Evolutionary conservation across 2,888 invertebrate species (phyloP).

Genomic region (Lypha dubia): DNA sequence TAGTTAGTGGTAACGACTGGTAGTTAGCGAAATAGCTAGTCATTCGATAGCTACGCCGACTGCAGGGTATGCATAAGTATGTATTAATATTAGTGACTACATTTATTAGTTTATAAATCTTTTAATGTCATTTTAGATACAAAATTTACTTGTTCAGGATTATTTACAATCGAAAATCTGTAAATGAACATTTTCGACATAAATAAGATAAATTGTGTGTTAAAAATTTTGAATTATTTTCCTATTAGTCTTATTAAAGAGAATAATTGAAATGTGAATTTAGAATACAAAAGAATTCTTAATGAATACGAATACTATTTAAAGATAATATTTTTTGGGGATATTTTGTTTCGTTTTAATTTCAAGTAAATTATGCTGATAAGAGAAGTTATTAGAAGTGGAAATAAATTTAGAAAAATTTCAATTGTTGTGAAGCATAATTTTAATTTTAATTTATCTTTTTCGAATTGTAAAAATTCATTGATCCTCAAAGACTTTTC

Average conservation of each 20-base stretch:
- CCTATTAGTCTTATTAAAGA: not conserved
- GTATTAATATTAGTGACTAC: not conserved
- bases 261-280: not conserved
- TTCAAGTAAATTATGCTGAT: no score
- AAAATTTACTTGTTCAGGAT: conserved; percentile 19
- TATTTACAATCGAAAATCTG: conserved; percentile 27
- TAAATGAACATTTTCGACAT: conserved; percentile 1
- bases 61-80: not conserved
- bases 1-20: no score
- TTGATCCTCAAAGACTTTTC: no score
- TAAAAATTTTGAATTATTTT: not conserved
- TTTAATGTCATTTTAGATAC: conserved; percentile 39
- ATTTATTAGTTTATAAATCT: conserved; percentile 54
- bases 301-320: not conserved
- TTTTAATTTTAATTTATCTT: no score
- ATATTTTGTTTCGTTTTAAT: no score
- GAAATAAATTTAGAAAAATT: no score
- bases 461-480: no score
- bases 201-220: conserved; percentile 2
- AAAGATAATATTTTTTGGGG: no score
- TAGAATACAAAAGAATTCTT: not conserved
- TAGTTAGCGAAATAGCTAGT: no score
- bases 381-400: no score
- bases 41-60: no score
- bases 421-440: no score